A percentile compares a stretch with the other conserved stretches of the same genome.
phyloP scores from a whole-genome alignment of 2,888 invertebrate genomes.

The Drosophila maculinotata region DNA sequence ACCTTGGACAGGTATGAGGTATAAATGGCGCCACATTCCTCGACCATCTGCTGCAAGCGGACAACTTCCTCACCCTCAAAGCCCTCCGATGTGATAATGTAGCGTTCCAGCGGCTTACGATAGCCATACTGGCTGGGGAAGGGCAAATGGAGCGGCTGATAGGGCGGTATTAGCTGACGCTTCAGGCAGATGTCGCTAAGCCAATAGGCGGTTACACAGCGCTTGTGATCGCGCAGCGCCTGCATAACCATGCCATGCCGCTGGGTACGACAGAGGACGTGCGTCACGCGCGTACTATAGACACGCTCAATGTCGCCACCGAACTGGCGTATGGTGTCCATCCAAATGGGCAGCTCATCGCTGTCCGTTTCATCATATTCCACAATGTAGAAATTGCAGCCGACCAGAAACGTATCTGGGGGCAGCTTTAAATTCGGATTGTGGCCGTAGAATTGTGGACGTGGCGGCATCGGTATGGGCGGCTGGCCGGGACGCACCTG shows the following conservation, averaged over 20 bases:
- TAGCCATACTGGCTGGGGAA: slow-evolving; percentile 88
- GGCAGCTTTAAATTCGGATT: slow-evolving; percentile 96
- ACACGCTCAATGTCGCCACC: slow-evolving; percentile 95
- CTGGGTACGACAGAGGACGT: slow-evolving; percentile 96
- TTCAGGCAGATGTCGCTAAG: slow-evolving; percentile 95
- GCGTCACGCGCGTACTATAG: slow-evolving; percentile 95
- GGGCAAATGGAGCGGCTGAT: slow-evolving; percentile 97
- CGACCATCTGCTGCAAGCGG: slow-evolving; percentile 93
- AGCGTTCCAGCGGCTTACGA: slow-evolving; percentile 90
- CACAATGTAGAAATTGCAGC: slow-evolving; percentile 96
- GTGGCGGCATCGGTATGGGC: slow-evolving; percentile 86
- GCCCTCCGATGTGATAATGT: slow-evolving; percentile 94
- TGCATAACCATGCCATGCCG: slow-evolving; percentile 96
- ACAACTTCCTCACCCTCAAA: slow-evolving; percentile 95
- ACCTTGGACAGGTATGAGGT: slow-evolving; percentile 92
- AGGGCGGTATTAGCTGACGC: slow-evolving; percentile 95
- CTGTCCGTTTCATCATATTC: slow-evolving; percentile 91
- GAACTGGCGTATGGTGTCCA: slow-evolving; percentile 90
- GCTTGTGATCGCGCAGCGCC: slow-evolving; percentile 88
- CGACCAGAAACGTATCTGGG: slow-evolving; percentile 94
- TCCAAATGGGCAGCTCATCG: slow-evolving; percentile 88
- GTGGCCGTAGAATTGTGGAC: slow-evolving; percentile 95
- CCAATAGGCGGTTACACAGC: slow-evolving; percentile 94
- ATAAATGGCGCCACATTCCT: slow-evolving; percentile 93
- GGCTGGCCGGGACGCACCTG: slow-evolving; percentile 83